Conservation (phyloP, 2,888 invertebrate genomes). For the Thereva nobilitata region DNA sequence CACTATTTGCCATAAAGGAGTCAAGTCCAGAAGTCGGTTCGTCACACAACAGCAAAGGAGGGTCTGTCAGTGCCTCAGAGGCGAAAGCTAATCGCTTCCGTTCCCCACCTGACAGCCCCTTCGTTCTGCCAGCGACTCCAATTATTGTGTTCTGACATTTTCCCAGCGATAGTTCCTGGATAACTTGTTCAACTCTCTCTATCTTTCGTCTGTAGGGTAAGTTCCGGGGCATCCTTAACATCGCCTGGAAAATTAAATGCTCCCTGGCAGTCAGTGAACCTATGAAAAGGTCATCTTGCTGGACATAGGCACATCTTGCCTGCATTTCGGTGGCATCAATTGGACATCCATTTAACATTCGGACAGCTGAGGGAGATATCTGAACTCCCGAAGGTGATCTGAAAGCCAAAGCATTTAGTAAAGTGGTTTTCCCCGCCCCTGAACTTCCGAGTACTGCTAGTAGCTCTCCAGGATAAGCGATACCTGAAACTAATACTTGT, state of each 20-base stretch:
- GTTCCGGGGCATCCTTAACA: slow-evolving; percentile 81
- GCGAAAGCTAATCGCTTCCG: slow-evolving; percentile 94
- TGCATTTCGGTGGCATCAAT: slow-evolving; percentile 73
- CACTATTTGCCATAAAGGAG: slow-evolving; percentile 95
- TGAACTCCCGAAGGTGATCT: slow-evolving; percentile 73
- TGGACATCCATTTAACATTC: slow-evolving; percentile 75
- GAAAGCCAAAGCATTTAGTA: slow-evolving; percentile 86
- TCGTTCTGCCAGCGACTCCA: slow-evolving; percentile 82
- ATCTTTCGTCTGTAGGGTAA: slow-evolving; percentile 75
- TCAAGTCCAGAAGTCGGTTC: slow-evolving; percentile 97
- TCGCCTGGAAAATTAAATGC: slow-evolving; percentile 86
- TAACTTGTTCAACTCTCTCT: slow-evolving; percentile 82
- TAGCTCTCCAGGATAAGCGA: slow-evolving; percentile 83
- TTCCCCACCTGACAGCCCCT: slow-evolving; percentile 96
- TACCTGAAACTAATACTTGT: slow-evolving; percentile 69
- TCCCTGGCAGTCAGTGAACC: slow-evolving; percentile 87
- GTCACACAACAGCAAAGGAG: slow-evolving; percentile 93
- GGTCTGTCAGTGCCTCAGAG: slow-evolving; percentile 94
- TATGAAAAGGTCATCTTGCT: slow-evolving; percentile 92
- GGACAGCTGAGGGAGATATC: slow-evolving; percentile 61
- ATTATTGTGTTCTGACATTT: slow-evolving; percentile 92
- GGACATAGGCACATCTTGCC: slow-evolving; percentile 86
- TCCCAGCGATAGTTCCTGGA: slow-evolving; percentile 80
- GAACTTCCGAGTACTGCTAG: slow-evolving; percentile 87
- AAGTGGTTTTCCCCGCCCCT: slow-evolving; percentile 93